Evolutionary conservation across 35 echinoderm and acorn worm species (phyloP).

Genomic region (Anneissia japonica): DNA sequence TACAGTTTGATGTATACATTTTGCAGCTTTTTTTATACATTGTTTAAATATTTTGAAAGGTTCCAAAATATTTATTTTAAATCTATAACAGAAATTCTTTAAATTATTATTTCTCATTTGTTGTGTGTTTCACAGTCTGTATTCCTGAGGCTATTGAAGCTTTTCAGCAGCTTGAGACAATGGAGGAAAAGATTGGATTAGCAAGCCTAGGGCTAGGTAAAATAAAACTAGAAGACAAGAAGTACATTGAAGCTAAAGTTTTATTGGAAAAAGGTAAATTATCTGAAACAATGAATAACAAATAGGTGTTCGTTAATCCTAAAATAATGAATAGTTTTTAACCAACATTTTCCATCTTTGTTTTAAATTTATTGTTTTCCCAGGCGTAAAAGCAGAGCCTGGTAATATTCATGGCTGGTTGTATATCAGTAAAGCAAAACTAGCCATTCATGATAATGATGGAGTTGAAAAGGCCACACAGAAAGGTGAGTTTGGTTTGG

Average conservation of each 20-base stretch:
- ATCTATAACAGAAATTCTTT: no score
- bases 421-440: neutral
- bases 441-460: neutral
- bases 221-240: slow-evolving; percentile 26
- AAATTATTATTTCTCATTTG: no score
- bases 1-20: no score
- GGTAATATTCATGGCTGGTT: neutral
- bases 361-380: no score
- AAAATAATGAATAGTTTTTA: neutral
- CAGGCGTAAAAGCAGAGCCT: neutral
- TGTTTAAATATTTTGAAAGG: no score
- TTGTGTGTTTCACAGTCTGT: neutral
- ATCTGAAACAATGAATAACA: no score
- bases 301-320: neutral
- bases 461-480: neutral
- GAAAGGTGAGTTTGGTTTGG: neutral
- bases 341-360: neutral
- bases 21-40: no score
- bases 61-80: no score
- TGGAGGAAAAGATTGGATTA: slow-evolving; percentile 39
- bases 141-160: slow-evolving; percentile 7
- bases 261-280: slow-evolving; percentile 34
- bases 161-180: slow-evolving; percentile 34
- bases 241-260: slow-evolving; percentile 44
- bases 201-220: slow-evolving; percentile 63